Evolutionary conservation across 2,888 invertebrate species (phyloP).

Genomic region (Lepidonotus clava): DNA sequence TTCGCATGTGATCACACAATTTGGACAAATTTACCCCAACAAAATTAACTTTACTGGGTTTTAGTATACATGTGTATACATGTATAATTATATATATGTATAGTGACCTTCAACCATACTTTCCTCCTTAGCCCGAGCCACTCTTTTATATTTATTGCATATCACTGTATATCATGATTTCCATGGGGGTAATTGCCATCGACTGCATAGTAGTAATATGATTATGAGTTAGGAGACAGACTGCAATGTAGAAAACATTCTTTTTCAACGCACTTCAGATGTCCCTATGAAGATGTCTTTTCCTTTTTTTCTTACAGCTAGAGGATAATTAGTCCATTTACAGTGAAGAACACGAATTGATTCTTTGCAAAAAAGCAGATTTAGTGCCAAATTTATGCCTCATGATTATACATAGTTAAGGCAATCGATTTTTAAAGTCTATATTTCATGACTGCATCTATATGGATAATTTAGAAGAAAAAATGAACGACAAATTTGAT

Average conservation of each 20-base stretch:
- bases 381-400: neutral
- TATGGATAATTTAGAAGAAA: too few species aligned
- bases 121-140: too few species aligned
- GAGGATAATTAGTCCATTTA: neutral
- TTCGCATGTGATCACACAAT: too few species aligned
- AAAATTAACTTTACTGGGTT: too few species aligned
- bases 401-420: neutral
- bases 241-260: neutral
- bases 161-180: neutral
- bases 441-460: too few species aligned
- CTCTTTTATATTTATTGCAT: neutral
- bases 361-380: neutral
- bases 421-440: neutral
- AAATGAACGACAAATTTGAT: too few species aligned
- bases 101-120: too few species aligned
- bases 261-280: conserved; percentile 2
- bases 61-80: too few species aligned
- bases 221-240: neutral
- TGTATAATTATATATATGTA: too few species aligned
- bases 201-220: neutral
- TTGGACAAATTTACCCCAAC: too few species aligned
- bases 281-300: neutral
- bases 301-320: neutral
- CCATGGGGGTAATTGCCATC: neutral
- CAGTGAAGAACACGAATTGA: neutral